These are phyloP conservation scores for Pantherophis vulpinus DNA, from an alignment of 2,797 vertebrate species.

Conservation along the genomic window DNA sequence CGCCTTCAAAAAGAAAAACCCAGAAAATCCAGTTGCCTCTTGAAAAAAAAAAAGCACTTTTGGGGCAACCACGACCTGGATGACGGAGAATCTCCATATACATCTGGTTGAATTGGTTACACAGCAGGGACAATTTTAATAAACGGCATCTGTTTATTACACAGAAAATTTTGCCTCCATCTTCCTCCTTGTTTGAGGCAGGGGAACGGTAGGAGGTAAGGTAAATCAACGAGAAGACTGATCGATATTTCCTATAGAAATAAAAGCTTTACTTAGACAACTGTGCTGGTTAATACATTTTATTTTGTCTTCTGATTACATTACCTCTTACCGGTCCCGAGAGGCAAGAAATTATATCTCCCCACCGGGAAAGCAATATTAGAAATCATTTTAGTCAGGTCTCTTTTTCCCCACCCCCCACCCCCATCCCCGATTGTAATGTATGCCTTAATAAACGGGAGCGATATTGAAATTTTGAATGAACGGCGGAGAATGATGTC, in stretches of 20 bases:
- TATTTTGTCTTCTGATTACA: conserved; percentile 26
- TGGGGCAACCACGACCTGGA: no score
- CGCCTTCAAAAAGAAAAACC: no score
- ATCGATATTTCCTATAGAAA: background rate
- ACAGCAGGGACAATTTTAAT: background rate
- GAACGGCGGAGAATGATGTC: conserved; percentile 56
- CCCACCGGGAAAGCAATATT: conserved; percentile 59
- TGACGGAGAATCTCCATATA: no score
- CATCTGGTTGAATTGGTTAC: background rate
- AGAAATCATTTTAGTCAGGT: conserved; percentile 36
- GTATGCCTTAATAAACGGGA: conserved; percentile 48
- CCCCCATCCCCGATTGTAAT: conserved; percentile 39
- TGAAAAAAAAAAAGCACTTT: no score
- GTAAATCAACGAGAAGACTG: background rate
- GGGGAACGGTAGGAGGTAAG: background rate
- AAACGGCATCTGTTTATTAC: background rate
- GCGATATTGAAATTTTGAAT: conserved; percentile 50
- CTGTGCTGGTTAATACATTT: conserved; percentile 6
- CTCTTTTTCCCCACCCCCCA: background rate
- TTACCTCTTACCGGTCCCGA: conserved; percentile 41
- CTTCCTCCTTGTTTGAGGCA: background rate
- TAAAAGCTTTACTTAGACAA: background rate
- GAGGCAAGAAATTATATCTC: conserved; percentile 37
- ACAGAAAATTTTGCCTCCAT: background rate
- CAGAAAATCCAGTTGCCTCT: no score